Percentiles rank a stretch among this genome's conserved stretches.
These are phyloP conservation scores for Schizopygopsis malacanthus DNA, from an alignment of 2,797 vertebrate species.

Conservation along the genomic window DNA sequence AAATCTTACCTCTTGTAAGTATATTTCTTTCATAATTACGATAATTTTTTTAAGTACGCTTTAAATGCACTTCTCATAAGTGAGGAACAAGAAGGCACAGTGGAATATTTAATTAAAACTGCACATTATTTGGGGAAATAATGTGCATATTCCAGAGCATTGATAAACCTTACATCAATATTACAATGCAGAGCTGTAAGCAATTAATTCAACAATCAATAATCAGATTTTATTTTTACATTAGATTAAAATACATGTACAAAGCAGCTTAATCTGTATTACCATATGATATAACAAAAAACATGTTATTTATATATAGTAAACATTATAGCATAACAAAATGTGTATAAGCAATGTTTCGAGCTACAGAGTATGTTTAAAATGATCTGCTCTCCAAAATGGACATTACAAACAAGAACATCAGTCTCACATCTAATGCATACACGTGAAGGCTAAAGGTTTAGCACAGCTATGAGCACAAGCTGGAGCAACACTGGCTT, in stretches of 20 bases:
- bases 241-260: slow-evolving; percentile 36
- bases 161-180: slow-evolving; percentile 53
- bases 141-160: slow-evolving; percentile 59
- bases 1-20: not conserved
- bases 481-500: slow-evolving; percentile 70
- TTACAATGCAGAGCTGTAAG: slow-evolving; percentile 71
- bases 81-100: slow-evolving; percentile 77
- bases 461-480: slow-evolving; percentile 66
- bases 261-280: slow-evolving; percentile 28
- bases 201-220: slow-evolving; percentile 62
- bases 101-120: slow-evolving; percentile 73
- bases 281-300: not conserved
- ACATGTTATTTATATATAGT: not conserved
- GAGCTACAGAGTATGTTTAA: not conserved
- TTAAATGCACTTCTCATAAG: slow-evolving; percentile 1
- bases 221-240: slow-evolving; percentile 29
- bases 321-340: slow-evolving; percentile 10
- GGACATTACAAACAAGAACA: slow-evolving; percentile 14
- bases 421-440: slow-evolving; percentile 13
- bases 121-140: slow-evolving; percentile 64
- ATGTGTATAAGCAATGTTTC: not conserved
- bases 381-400: not conserved
- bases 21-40: not conserved
- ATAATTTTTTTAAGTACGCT: not conserved
- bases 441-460: slow-evolving; percentile 6